These are phyloP conservation scores for Periophthalmus modestus DNA, from an alignment of 2,113 vertebrate genomes.

Conservation along the genomic window DNA sequence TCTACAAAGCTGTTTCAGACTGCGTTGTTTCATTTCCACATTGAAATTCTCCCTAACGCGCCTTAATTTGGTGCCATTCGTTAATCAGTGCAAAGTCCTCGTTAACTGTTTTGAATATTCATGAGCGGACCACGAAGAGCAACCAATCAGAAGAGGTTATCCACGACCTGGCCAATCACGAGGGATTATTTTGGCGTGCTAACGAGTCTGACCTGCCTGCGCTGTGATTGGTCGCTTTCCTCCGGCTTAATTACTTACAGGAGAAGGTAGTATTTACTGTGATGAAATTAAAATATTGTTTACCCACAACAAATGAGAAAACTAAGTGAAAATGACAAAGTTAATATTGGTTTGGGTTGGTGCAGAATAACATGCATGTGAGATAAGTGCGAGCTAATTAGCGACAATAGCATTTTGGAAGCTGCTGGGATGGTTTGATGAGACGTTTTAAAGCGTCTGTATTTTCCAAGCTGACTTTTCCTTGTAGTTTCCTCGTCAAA, in stretches of 20 bases:
- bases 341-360: background rate
- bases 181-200: background rate
- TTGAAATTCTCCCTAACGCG: background rate
- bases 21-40: background rate
- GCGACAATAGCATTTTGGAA: background rate
- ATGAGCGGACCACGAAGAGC: no score
- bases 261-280: conserved; percentile 3
- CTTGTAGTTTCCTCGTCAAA: no score
- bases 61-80: background rate
- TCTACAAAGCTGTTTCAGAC: background rate
- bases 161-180: background rate
- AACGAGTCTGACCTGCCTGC: background rate
- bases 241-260: background rate
- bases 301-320: background rate
- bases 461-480: no score
- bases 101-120: background rate
- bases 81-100: background rate
- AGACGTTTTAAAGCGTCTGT: no score
- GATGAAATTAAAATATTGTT: conserved; percentile 7
- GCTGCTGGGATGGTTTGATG: no score
- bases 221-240: background rate
- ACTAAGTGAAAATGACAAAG: background rate
- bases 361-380: no score
- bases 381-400: no score
- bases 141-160: background rate